A percentile compares a stretch with the other conserved stretches of the same genome.
phyloP scores from a whole-genome alignment of 1,140 invertebrate genomes.

The Papilio polyxenes region DNA sequence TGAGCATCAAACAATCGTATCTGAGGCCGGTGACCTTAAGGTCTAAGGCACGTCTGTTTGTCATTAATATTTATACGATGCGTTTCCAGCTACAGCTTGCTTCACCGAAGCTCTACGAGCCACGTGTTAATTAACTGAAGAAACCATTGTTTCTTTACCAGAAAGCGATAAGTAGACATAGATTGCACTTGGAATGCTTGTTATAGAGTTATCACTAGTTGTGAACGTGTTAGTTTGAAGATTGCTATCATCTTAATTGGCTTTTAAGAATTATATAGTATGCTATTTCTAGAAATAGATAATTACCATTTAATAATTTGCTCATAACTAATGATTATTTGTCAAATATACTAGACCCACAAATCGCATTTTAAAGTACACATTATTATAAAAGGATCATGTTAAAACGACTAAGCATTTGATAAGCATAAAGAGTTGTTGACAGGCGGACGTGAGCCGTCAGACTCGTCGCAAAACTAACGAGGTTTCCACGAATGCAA shows the following conservation, averaged over 20 bases:
- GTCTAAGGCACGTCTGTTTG: constrained; percentile 59
- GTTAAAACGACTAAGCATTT: constrained; percentile 39
- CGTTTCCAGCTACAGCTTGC: constrained; percentile 63
- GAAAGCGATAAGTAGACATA: background rate
- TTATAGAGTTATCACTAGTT: background rate
- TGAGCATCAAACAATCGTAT: constrained; percentile 72
- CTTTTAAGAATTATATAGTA: background rate
- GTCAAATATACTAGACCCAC: too few relatives aligned
- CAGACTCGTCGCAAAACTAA: constrained; percentile 59
- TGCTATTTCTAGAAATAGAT: background rate
- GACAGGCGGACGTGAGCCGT: constrained; percentile 53
- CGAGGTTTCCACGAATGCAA: constrained; percentile 58
- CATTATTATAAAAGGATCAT: constrained; percentile 20
- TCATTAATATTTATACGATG: constrained; percentile 75
- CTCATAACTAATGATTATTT: too few relatives aligned
- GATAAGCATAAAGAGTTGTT: constrained; percentile 43
- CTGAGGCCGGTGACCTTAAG: constrained; percentile 68
- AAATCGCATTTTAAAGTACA: background rate
- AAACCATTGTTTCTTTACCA: constrained; percentile 26
- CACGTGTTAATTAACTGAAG: constrained; percentile 51
- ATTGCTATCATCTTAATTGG: background rate
- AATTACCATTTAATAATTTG: background rate
- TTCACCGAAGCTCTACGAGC: constrained; percentile 56
- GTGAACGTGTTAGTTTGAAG: background rate
- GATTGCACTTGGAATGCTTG: background rate